Evolutionary conservation across 2,888 invertebrate species (phyloP).

Genomic region (Synanthedon andrenaeformis): DNA sequence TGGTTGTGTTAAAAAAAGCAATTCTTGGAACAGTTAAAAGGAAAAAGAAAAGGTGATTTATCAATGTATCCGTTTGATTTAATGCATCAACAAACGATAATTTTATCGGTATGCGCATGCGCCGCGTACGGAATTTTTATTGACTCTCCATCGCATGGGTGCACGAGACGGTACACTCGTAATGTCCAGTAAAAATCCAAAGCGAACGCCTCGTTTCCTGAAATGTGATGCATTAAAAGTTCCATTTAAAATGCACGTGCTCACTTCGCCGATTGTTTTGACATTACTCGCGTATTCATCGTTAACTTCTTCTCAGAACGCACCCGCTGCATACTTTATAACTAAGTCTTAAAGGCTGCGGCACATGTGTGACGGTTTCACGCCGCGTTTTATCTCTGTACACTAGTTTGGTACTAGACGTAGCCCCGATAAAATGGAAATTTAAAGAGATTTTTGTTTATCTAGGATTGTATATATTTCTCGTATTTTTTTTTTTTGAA

Average conservation of each 20-base stretch:
- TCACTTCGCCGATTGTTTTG: conserved; percentile 41
- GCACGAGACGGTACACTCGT: neutral
- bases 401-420: too few species aligned
- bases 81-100: neutral
- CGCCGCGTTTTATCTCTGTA: neutral
- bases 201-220: conserved; percentile 16
- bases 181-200: neutral
- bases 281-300: conserved; percentile 48
- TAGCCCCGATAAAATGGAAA: too few species aligned
- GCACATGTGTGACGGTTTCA: conserved; percentile 1
- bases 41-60: neutral
- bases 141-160: neutral
- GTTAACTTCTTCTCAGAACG: conserved; percentile 24
- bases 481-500: too few species aligned
- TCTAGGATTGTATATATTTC: too few species aligned
- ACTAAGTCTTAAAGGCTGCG: conserved; percentile 1
- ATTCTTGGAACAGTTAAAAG: neutral
- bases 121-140: neutral
- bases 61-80: neutral
- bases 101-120: neutral
- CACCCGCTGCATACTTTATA: neutral
- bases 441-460: too few species aligned
- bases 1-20: too few species aligned
- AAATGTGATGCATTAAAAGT: conserved; percentile 20
- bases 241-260: conserved; percentile 46